phyloP scores from a whole-genome alignment of 2,113 vertebrate genomes.

The Melanocharis versteri region DNA sequence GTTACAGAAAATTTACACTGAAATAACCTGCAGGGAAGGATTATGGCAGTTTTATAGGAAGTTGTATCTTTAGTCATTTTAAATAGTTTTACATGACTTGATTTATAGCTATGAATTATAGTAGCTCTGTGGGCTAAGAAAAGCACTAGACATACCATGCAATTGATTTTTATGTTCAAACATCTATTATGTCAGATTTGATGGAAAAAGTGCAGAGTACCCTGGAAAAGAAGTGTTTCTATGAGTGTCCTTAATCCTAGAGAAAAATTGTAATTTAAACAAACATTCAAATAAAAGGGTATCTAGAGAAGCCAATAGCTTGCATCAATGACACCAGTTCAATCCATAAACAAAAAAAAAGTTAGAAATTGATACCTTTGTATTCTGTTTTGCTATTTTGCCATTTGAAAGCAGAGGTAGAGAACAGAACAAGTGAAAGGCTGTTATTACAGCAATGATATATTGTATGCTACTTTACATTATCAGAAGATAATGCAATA shows the following conservation, averaged over 20 bases:
- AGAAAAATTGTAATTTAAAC: not conserved
- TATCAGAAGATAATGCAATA: slow-evolving; percentile 14
- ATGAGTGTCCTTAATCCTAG: not conserved
- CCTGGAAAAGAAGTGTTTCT: slow-evolving; percentile 16
- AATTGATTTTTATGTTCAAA: slow-evolving; percentile 50
- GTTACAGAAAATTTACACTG: slow-evolving; percentile 23
- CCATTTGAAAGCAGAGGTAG: not conserved
- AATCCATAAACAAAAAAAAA: not conserved
- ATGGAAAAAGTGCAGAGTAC: slow-evolving; percentile 19
- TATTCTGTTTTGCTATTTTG: slow-evolving; percentile 2
- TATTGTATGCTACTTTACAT: not conserved
- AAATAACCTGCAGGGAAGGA: slow-evolving; percentile 27
- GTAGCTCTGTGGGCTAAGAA: not conserved
- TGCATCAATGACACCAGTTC: not conserved
- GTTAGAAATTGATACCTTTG: not conserved
- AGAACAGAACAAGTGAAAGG: not conserved
- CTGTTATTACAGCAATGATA: not conserved
- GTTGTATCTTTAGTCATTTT: not conserved
- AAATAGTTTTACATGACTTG: slow-evolving; percentile 18
- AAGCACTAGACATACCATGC: not conserved
- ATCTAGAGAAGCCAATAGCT: not conserved
- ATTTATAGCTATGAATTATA: not conserved
- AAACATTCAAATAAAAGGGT: not conserved
- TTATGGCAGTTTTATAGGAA: slow-evolving; percentile 1
- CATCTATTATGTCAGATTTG: slow-evolving; percentile 42